These are phyloP conservation scores for Augochlorella aurata DNA, from an alignment of 2,888 invertebrate species.

Conservation along the genomic window DNA sequence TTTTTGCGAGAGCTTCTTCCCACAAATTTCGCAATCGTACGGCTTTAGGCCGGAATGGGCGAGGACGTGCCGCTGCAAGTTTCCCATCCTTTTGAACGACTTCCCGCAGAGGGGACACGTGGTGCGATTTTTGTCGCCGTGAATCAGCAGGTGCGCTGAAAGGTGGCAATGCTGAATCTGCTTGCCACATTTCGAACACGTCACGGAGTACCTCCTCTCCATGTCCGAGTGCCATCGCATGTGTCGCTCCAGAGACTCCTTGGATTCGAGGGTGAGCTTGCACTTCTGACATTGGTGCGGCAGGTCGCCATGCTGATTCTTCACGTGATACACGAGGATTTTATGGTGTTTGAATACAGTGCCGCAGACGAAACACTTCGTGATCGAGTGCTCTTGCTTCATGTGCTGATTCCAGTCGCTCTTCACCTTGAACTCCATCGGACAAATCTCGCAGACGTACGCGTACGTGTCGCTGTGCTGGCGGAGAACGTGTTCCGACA, in stretches of 20 bases:
- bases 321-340: conserved; percentile 69
- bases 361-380: conserved; percentile 71
- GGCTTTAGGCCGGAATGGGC: conserved; percentile 59
- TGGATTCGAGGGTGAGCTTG: conserved; percentile 68
- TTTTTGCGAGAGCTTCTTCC: conserved; percentile 69
- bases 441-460: conserved; percentile 70
- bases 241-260: conserved; percentile 73
- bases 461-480: conserved; percentile 57
- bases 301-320: conserved; percentile 67
- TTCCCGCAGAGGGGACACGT: neutral
- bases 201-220: conserved; percentile 59
- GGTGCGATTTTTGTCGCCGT: conserved; percentile 70
- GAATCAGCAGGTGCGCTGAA: conserved; percentile 74
- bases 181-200: conserved; percentile 71
- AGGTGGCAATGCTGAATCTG: conserved; percentile 64
- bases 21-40: conserved; percentile 73
- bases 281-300: conserved; percentile 69
- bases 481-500: conserved; percentile 56
- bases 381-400: conserved; percentile 67
- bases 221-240: conserved; percentile 61
- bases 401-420: conserved; percentile 72
- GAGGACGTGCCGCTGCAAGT: neutral
- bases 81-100: neutral
- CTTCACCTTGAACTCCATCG: conserved; percentile 70
- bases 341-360: conserved; percentile 68